Evolutionary conservation across 2,888 invertebrate genomes (phyloP), one percentile per base, ranked within the genome.

Genomic region (Phragmatobia fuliginosa): DNA sequence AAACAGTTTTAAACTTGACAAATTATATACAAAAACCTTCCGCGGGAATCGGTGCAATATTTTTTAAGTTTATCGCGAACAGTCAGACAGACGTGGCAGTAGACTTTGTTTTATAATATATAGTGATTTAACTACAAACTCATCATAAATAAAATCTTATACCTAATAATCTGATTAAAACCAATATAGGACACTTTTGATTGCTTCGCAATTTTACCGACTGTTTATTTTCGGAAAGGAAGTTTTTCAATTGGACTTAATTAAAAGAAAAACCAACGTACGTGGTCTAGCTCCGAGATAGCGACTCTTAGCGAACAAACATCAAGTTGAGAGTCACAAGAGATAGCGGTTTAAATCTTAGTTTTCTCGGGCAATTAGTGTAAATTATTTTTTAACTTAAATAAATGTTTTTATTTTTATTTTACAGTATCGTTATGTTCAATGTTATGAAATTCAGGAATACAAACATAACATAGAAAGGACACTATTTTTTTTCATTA

Each of bases 201-300:
- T 73, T 71, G 63, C 7, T 21, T 69, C 67, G 66, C 70, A 64
- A 66, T 70, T 77, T 75, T 62, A 61, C 33, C 41, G 16, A 64
- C 49, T 62, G 41, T 67, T 14, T 38, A n/a, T n/a, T 60, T 62
- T 76, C 66, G 45, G 63, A 78, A 74, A 70, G 77, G 73, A 78
- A 87, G 83, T 86, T 89, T 87, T 89, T 85, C 86, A 83, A 88
- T 88, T 85, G 85, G 81, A 85, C 85, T 88, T 90, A 90, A 90
- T 90, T 90, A 89, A 90, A 88, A 86, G 87, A 86, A 90, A 65
- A 89, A 87, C 88, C 88, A 85, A 83, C 82, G 85, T 85, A 86
- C 86, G 82, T 82, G 81, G 79, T 79, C 80, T 80, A 82, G 77
- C 75, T 32, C 28, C 52, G 73, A 78, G 80, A 79, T 80, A 73